phyloP scores from a whole-genome alignment of 1,140 invertebrate species.

The Eubasilissa regina region DNA sequence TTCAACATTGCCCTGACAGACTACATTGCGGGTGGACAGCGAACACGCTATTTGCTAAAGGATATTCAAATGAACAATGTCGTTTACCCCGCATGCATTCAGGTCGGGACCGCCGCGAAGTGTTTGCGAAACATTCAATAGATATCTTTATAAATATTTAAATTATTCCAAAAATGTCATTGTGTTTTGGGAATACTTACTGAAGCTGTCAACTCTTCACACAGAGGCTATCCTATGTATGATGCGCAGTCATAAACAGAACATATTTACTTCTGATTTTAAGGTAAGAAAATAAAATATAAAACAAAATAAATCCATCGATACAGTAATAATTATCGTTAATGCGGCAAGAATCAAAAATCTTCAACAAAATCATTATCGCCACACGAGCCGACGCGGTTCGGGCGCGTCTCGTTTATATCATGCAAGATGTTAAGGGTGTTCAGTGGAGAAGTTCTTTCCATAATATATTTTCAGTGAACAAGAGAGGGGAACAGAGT shows the following conservation, averaged over 20 bases:
- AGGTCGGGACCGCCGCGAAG: not conserved
- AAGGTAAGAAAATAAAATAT: slow-evolving; percentile 56
- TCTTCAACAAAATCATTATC: slow-evolving; percentile 12
- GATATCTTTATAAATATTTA: slow-evolving; percentile 42
- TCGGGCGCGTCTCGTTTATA: not conserved
- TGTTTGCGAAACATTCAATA: slow-evolving; percentile 30
- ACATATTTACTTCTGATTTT: slow-evolving; percentile 70
- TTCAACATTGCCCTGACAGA: no score
- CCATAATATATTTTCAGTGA: slow-evolving; percentile 7
- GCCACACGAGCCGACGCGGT: not conserved
- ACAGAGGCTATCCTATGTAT: slow-evolving; percentile 78
- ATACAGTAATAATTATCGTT: slow-evolving; percentile 11
- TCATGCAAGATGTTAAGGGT: slow-evolving; percentile 6
- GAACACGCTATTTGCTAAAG: no score
- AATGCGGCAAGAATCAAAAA: slow-evolving; percentile 29
- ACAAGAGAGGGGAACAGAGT: slow-evolving; percentile 11
- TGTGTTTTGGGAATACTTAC: slow-evolving; percentile 75
- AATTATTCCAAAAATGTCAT: slow-evolving; percentile 59
- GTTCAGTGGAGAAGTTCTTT: not conserved
- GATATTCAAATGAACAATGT: no score
- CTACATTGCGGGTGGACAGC: no score
- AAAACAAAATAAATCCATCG: slow-evolving; percentile 58
- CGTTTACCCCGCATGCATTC: no score
- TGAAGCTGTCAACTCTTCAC: slow-evolving; percentile 73
- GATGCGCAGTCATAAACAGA: slow-evolving; percentile 79